Conservation (phyloP, 2,797 vertebrate species). For the Halcyon smyrnensis region DNA sequence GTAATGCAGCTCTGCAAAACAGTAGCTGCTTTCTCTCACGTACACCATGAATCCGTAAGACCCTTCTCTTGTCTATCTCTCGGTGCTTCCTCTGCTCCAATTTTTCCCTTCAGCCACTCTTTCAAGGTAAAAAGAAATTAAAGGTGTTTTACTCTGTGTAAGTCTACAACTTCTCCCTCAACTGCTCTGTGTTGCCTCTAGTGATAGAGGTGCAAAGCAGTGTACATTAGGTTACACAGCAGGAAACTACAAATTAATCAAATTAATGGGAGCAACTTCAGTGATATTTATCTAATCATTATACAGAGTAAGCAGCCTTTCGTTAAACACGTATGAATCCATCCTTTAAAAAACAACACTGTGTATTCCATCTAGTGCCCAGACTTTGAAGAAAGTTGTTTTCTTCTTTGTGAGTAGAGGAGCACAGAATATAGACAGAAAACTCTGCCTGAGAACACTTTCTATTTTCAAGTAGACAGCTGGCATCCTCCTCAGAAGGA, state of each 20-base stretch:
- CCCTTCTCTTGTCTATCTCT: background rate
- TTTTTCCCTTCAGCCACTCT: background rate
- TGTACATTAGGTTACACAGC: background rate
- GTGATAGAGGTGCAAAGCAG: background rate
- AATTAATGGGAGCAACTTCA: background rate
- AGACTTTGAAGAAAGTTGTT: background rate
- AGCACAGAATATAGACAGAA: background rate
- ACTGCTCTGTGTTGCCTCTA: background rate
- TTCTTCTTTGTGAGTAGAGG: background rate
- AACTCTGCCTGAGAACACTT: slow-evolving; percentile 7
- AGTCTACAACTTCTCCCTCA: background rate
- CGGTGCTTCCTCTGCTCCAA: background rate
- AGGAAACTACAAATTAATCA: background rate
- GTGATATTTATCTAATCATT: background rate
- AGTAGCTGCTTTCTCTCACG: background rate
- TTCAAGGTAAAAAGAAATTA: background rate
- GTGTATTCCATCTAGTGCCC: background rate
- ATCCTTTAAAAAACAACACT: background rate
- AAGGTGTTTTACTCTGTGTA: background rate
- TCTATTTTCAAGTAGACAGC: slow-evolving; percentile 33
- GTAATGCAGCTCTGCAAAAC: background rate
- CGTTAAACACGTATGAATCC: background rate
- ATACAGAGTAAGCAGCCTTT: background rate
- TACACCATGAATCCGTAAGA: background rate
- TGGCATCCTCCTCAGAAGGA: slow-evolving; percentile 19